Conservation (phyloP, 1,140 invertebrate species). For the Aporrectodea caliginosa region DNA sequence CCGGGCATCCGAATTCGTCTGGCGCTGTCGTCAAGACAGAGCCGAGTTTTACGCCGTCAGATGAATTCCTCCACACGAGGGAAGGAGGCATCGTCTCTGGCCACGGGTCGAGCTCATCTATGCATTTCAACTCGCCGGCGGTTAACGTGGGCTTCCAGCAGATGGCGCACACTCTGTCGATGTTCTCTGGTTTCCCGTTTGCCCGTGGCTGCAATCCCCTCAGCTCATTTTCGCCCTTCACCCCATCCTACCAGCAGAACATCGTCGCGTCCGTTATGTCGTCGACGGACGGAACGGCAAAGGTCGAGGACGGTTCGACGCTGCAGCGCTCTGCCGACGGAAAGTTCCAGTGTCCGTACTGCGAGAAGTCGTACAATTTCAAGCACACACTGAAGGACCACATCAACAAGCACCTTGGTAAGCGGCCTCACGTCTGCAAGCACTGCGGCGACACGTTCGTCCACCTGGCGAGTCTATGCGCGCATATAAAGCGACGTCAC, state of each 20-base stretch:
- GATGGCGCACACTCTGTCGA: not conserved
- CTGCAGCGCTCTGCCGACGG: slow-evolving; percentile 22
- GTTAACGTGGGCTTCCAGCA: not conserved
- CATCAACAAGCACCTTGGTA: slow-evolving; percentile 31
- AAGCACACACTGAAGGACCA: slow-evolving; percentile 33
- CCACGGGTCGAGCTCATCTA: not conserved
- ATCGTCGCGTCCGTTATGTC: not conserved
- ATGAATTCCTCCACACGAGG: not conserved
- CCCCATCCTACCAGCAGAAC: not conserved
- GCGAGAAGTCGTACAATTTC: slow-evolving; percentile 32
- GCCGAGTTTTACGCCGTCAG: not conserved
- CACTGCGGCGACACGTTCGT: slow-evolving; percentile 32
- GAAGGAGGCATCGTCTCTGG: not conserved
- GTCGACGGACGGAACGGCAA: not conserved
- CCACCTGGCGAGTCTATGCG: slow-evolving; percentile 31
- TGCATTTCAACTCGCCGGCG: not conserved
- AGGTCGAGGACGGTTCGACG: not conserved
- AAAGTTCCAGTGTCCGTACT: slow-evolving; percentile 34
- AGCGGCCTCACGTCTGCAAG: slow-evolving; percentile 30
- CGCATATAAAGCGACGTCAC: slow-evolving; percentile 30
- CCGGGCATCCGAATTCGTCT: not conserved
- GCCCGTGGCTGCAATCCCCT: not conserved
- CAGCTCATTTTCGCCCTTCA: not conserved
- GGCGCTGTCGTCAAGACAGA: not conserved
- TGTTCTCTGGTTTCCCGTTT: not conserved